Evolutionary conservation across 2,797 vertebrate species (phyloP), one percentile per base, ranked within the genome.

Genomic region (Gouania willdenowi): DNA sequence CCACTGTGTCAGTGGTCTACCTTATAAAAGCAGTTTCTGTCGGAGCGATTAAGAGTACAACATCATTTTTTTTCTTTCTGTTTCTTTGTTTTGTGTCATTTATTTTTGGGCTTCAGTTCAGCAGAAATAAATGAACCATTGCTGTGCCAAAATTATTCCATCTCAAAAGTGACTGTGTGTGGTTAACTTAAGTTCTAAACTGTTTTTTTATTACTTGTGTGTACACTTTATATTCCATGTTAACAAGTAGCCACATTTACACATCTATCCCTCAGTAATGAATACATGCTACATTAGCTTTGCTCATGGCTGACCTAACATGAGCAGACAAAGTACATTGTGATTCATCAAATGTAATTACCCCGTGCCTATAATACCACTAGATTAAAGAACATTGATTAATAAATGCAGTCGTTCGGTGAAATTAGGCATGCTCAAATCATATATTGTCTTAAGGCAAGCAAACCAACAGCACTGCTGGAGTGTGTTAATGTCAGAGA

Each of bases 1-100:
- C 55, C 58, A 77, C 64, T 68, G 72, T 70, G 63, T 71, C 45
- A 54, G 55, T 59, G 40, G 66, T 65, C 57, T 50, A 61, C 59
- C 68, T 71, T 20, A 61, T 70, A 76, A 69, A 48, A 66, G 40
- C 60, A 41, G 18, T 39, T 55, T 47, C 22, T 33, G 40, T 47
- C 30, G 26, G 34, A 41, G 38, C 40, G 16, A 47, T 49, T 65
- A 38, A 67, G 32, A 27, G 18, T 28, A 56, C 56, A 57, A 41
- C 15, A 41, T 12, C 24, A 26, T 36, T 56, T 38, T 63, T 8
- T 40, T 33, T 44, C 3, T 41, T 41, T 44, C 4, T 18, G 21
- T 12, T n/a, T n/a, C 14, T 37, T 21, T 19, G 18, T 20, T 0
- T 17, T 31, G 17, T 18, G 5, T 18, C 2, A 30, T 12, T 27